Conservation (phyloP, 2,113 vertebrate genomes). For the Ceyx melanurus region DNA sequence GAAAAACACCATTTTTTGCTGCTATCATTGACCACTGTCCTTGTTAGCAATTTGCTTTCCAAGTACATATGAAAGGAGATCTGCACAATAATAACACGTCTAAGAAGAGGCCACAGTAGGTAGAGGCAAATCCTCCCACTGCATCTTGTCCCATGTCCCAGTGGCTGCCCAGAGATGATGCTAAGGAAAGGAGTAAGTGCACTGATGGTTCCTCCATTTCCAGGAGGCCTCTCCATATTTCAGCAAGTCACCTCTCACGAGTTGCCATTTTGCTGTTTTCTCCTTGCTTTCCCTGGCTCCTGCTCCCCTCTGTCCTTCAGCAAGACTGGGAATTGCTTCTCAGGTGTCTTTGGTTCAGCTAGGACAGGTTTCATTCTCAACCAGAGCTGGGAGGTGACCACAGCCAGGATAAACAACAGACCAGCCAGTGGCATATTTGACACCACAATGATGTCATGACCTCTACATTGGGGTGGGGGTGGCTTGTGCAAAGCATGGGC, state of each 20-base stretch:
- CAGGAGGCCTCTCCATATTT: accelerated
- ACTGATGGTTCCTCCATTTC: accelerated
- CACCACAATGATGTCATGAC: too few relatives aligned
- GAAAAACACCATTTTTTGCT: not conserved
- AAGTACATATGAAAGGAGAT: not conserved
- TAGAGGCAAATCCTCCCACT: not conserved
- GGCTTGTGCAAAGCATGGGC: too few relatives aligned
- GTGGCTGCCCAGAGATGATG: not conserved
- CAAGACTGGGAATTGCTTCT: not conserved
- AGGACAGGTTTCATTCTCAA: too few relatives aligned
- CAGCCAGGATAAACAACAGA: too few relatives aligned
- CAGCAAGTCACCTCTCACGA: not conserved
- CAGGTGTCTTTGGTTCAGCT: too few relatives aligned
- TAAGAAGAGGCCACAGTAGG: not conserved
- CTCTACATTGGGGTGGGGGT: too few relatives aligned
- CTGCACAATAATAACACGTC: not conserved
- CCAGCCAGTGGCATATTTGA: too few relatives aligned
- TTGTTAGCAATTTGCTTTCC: not conserved
- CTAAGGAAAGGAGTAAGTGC: not conserved
- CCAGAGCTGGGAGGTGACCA: too few relatives aligned
- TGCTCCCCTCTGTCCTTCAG: not conserved
- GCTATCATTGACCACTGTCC: not conserved
- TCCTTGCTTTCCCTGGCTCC: not conserved
- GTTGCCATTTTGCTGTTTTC: not conserved
- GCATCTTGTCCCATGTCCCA: not conserved